A percentile compares a stretch with the other conserved stretches of the same genome.
phyloP scores from a whole-genome alignment of 2,888 invertebrate species.

The Oscheius sp. region DNA sequence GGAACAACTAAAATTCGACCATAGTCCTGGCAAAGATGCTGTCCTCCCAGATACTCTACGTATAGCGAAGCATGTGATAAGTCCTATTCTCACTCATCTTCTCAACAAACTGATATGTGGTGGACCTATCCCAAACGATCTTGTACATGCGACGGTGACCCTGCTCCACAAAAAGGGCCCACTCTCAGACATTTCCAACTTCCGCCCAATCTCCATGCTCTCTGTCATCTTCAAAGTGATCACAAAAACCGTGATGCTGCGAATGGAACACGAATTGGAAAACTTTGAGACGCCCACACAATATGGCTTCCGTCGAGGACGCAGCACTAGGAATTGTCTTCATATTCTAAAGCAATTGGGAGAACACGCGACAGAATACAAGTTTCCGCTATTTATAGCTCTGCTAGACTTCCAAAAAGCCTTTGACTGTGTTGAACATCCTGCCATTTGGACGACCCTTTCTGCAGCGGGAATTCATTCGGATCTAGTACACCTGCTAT shows the following conservation, averaged over 20 bases:
- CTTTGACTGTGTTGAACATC: constrained; percentile 35
- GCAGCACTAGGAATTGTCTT: constrained; percentile 34
- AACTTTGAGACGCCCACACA: background rate
- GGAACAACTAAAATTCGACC: too few relatives aligned
- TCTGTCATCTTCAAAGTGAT: background rate
- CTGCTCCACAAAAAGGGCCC: background rate
- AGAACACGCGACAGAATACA: constrained; percentile 25
- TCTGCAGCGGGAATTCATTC: too few relatives aligned
- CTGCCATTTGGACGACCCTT: constrained; percentile 28
- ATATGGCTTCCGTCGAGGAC: constrained; percentile 2
- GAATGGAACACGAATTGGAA: constrained; percentile 7
- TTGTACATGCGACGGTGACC: too few relatives aligned
- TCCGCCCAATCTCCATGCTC: background rate
- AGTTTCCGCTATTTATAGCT: constrained; percentile 31
- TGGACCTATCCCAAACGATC: too few relatives aligned
- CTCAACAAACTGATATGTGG: too few relatives aligned
- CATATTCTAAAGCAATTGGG: constrained; percentile 22
- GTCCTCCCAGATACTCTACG: too few relatives aligned
- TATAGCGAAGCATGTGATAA: too few relatives aligned
- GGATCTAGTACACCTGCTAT: background rate
- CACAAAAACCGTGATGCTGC: background rate
- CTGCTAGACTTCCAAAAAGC: constrained; percentile 46
- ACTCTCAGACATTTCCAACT: background rate
- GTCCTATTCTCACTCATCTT: too few relatives aligned
- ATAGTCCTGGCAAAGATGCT: too few relatives aligned